Evolutionary conservation across 2,113 vertebrate species (phyloP).

Genomic region (Cheirogaleus medius): DNA sequence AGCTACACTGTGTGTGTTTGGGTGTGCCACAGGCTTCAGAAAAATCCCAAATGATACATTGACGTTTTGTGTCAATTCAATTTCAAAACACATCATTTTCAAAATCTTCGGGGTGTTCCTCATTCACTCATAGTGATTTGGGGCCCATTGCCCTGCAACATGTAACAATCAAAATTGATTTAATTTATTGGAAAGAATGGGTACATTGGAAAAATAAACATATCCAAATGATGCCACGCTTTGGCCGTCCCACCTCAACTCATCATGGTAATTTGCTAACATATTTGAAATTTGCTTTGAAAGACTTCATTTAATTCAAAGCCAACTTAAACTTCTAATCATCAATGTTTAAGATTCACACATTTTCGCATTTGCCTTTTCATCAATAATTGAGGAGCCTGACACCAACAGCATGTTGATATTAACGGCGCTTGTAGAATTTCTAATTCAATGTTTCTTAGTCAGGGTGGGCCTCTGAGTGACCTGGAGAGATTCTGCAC

Average conservation of each 20-base stretch:
- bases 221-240: background rate
- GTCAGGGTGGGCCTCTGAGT: background rate
- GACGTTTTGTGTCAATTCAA: background rate
- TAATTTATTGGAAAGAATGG: slow-evolving; percentile 19
- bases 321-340: slow-evolving; percentile 34
- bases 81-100: slow-evolving; percentile 13
- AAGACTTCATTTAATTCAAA: background rate
- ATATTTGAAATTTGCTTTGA: slow-evolving; percentile 32
- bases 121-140: background rate
- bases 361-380: slow-evolving; percentile 46
- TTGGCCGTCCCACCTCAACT: background rate
- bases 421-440: background rate
- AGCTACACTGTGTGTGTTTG: slow-evolving; percentile 59
- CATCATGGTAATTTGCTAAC: background rate
- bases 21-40: slow-evolving; percentile 45
- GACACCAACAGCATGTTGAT: background rate
- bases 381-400: background rate
- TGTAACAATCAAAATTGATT: background rate
- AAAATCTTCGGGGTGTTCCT: background rate
- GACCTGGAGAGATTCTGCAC: background rate
- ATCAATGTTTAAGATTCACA: slow-evolving; percentile 40
- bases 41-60: background rate
- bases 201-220: slow-evolving; percentile 36
- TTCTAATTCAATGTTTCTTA: background rate
- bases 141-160: background rate